Evolutionary conservation across 2,113 vertebrate genomes (phyloP).

Genomic region (Corythoichthys haematopterus): DNA sequence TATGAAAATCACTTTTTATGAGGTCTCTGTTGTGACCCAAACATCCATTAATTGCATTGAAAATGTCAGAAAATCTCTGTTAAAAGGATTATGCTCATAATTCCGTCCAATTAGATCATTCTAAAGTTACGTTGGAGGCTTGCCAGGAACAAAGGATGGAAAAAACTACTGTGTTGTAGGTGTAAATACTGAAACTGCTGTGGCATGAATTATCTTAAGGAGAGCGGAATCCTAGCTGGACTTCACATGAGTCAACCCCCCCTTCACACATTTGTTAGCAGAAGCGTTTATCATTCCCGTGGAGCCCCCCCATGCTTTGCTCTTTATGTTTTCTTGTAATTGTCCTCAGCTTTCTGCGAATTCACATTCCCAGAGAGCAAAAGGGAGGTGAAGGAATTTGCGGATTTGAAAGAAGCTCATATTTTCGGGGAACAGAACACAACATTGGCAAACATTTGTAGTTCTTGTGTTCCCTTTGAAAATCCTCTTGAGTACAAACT

Average conservation of each 20-base stretch:
- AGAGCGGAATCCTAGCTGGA: conserved; percentile 50
- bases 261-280: conserved; percentile 56
- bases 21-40: no score
- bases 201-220: conserved; percentile 49
- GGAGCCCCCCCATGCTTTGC: conserved; percentile 5
- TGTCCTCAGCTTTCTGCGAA: conserved; percentile 69
- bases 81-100: conserved; percentile 62
- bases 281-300: background rate
- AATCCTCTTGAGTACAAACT: conserved; percentile 44
- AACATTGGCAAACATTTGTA: conserved; percentile 52
- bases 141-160: conserved; percentile 59
- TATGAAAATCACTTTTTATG: no score
- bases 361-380: conserved; percentile 62
- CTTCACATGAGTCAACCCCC: conserved; percentile 65
- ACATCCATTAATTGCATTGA: background rate
- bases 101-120: conserved; percentile 66
- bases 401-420: background rate
- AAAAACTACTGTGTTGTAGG: conserved; percentile 53
- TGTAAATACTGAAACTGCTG: conserved; percentile 62
- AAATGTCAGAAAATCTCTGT: conserved; percentile 23
- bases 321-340: conserved; percentile 62
- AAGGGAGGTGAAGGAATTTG: conserved; percentile 35
- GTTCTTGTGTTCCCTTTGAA: conserved; percentile 57
- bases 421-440: conserved; percentile 33
- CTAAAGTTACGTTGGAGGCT: conserved; percentile 68